Evolutionary conservation across 2,113 vertebrate genomes (phyloP).

Genomic region (Chaetodon trifascialis): DNA sequence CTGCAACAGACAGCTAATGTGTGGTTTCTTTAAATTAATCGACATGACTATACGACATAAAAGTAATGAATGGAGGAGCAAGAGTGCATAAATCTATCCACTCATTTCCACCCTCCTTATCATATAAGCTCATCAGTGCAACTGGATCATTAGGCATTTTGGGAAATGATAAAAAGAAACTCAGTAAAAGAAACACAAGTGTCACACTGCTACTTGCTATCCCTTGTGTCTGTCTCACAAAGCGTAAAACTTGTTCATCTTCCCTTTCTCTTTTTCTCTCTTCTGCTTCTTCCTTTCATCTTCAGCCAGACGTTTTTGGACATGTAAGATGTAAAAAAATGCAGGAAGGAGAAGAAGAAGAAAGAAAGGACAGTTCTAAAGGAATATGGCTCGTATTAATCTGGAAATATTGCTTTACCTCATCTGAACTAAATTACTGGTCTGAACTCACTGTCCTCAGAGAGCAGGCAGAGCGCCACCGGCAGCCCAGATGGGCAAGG

Average conservation of each 20-base stretch:
- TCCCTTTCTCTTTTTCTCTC: conserved; percentile 48
- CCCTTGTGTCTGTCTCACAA: conserved; percentile 46
- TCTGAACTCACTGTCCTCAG: conserved; percentile 83
- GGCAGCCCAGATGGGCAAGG: conserved; percentile 81
- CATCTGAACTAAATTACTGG: conserved; percentile 87
- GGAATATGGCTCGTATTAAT: conserved; percentile 87
- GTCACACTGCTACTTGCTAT: conserved; percentile 30
- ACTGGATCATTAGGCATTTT: conserved; percentile 24
- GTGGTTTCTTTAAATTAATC: conserved; percentile 14
- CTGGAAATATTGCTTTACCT: conserved; percentile 85
- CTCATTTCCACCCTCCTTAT: conserved; percentile 5
- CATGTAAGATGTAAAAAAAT: conserved; percentile 77
- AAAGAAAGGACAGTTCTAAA: conserved; percentile 79
- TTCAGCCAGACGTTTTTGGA: conserved; percentile 81
- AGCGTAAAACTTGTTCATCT: conserved; percentile 72
- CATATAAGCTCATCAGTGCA: conserved; percentile 30
- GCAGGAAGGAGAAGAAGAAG: conserved; percentile 74
- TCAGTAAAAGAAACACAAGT: conserved; percentile 7
- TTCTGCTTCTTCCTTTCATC: conserved; percentile 80
- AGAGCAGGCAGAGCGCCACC: conserved; percentile 77
- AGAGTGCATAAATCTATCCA: conserved; percentile 28
- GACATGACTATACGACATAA: conserved; percentile 22
- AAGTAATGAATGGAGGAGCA: conserved; percentile 23
- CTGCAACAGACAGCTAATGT: conserved; percentile 21
- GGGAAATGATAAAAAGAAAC: conserved; percentile 16